These are phyloP conservation scores for Ectemnius continuus DNA, from an alignment of 2,888 invertebrate genomes.

Conservation along the genomic window DNA sequence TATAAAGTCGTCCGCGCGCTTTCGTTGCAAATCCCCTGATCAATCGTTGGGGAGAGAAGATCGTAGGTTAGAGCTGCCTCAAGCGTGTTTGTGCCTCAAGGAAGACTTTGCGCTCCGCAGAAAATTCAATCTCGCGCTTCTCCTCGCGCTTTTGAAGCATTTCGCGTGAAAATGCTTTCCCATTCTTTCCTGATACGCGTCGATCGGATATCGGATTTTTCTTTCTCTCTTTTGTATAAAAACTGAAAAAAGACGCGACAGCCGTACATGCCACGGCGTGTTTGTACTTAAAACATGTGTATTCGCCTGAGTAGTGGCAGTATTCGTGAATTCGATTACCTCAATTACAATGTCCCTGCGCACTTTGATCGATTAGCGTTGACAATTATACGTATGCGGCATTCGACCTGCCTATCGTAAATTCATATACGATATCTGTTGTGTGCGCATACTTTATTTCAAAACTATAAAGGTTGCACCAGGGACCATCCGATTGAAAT, in stretches of 20 bases:
- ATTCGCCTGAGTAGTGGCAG: slow-evolving; percentile 74
- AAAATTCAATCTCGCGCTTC: slow-evolving; percentile 52
- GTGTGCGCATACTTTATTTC: background rate
- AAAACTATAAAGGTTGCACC: too few relatives aligned
- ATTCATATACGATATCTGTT: too few relatives aligned
- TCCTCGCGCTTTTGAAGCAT: background rate
- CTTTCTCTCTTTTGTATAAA: slow-evolving; percentile 31
- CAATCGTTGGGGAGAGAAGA: slow-evolving; percentile 19
- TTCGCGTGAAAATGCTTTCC: slow-evolving; percentile 22
- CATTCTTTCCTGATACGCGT: slow-evolving; percentile 31
- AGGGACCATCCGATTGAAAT: slow-evolving; percentile 30
- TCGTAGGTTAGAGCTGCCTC: slow-evolving; percentile 8
- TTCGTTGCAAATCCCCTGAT: slow-evolving; percentile 65
- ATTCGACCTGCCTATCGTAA: background rate
- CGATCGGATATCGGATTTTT: slow-evolving; percentile 40
- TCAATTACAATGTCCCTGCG: slow-evolving; percentile 30
- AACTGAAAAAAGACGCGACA: slow-evolving; percentile 52
- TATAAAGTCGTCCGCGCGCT: slow-evolving; percentile 61
- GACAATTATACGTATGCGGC: slow-evolving; percentile 49
- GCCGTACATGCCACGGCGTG: slow-evolving; percentile 42
- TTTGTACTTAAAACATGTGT: slow-evolving; percentile 74
- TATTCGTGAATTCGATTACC: slow-evolving; percentile 45
- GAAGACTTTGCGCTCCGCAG: slow-evolving; percentile 61
- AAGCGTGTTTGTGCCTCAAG: slow-evolving; percentile 24
- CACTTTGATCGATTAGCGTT: slow-evolving; percentile 52